Conservation (phyloP, 2,113 vertebrate genomes). For the Hippocampus mohnikei region DNA sequence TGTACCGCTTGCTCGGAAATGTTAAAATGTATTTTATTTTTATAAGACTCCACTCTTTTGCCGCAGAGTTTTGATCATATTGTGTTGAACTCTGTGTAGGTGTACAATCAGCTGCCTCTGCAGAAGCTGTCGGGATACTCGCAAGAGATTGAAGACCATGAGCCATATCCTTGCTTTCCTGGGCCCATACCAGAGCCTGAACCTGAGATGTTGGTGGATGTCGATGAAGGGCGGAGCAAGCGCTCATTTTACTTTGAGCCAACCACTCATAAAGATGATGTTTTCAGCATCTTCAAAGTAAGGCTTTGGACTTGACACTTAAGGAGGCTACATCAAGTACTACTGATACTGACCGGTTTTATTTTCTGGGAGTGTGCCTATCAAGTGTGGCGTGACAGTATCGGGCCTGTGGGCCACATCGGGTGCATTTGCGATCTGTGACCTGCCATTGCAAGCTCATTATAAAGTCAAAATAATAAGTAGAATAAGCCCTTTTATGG, state of each 20-base stretch:
- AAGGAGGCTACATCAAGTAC: not conserved
- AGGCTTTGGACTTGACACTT: not conserved
- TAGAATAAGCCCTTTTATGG: too few relatives aligned
- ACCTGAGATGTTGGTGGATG: not conserved
- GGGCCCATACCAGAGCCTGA: not conserved
- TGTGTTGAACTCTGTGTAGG: slow-evolving; percentile 49
- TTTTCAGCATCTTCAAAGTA: slow-evolving; percentile 68
- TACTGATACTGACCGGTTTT: not conserved
- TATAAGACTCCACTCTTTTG: too few relatives aligned
- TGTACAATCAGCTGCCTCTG: slow-evolving; percentile 70
- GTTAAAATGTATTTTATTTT: too few relatives aligned
- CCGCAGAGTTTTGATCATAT: not conserved
- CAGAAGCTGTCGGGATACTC: slow-evolving; percentile 69
- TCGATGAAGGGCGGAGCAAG: not conserved
- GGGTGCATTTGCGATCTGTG: too few relatives aligned
- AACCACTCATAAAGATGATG: slow-evolving; percentile 30
- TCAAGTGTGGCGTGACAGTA: not conserved
- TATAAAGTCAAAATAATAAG: too few relatives aligned
- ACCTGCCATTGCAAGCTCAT: too few relatives aligned
- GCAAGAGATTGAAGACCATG: slow-evolving; percentile 27
- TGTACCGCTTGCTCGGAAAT: too few relatives aligned
- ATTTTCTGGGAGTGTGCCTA: not conserved
- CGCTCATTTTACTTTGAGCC: slow-evolving; percentile 7
- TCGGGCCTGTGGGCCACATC: too few relatives aligned
- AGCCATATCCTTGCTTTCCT: slow-evolving; percentile 32